Evolutionary conservation across 2,888 invertebrate species (phyloP).

Genomic region (Epirrhoe tristata): DNA sequence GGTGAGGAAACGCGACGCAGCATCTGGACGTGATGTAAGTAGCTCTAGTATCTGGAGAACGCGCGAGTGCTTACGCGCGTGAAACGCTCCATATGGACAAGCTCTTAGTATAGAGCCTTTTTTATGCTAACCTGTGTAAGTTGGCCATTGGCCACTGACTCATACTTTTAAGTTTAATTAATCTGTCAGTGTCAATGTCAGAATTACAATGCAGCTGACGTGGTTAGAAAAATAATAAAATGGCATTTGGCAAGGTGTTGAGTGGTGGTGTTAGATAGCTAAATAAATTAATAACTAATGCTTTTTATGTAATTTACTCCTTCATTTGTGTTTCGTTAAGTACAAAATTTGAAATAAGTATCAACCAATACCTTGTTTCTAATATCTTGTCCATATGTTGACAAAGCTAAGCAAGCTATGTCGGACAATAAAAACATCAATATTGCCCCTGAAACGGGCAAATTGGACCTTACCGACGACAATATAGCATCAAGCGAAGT

Average conservation of each 20-base stretch:
- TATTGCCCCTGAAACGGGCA: slow-evolving; percentile 67
- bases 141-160: too few species aligned
- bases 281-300: slow-evolving; percentile 6
- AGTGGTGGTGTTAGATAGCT: slow-evolving; percentile 59
- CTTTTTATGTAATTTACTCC: not conserved
- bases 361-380: slow-evolving; percentile 24
- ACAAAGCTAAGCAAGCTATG: slow-evolving; percentile 68
- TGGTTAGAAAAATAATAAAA: slow-evolving; percentile 51
- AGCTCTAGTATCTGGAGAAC: too few species aligned
- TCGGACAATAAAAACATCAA: slow-evolving; percentile 77
- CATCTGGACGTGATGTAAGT: too few species aligned
- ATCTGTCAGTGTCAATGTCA: slow-evolving; percentile 31
- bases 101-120: too few species aligned
- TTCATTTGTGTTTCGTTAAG: not conserved
- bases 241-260: slow-evolving; percentile 57
- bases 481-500: slow-evolving; percentile 72
- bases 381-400: slow-evolving; percentile 67
- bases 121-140: too few species aligned
- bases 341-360: slow-evolving; percentile 4
- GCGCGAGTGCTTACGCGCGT: too few species aligned
- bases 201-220: slow-evolving; percentile 51
- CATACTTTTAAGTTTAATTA: too few species aligned
- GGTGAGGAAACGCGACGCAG: too few species aligned
- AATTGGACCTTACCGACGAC: slow-evolving; percentile 61
- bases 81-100: too few species aligned